Conservation (phyloP, 2,888 invertebrate genomes). For the Lysandra coridon region DNA sequence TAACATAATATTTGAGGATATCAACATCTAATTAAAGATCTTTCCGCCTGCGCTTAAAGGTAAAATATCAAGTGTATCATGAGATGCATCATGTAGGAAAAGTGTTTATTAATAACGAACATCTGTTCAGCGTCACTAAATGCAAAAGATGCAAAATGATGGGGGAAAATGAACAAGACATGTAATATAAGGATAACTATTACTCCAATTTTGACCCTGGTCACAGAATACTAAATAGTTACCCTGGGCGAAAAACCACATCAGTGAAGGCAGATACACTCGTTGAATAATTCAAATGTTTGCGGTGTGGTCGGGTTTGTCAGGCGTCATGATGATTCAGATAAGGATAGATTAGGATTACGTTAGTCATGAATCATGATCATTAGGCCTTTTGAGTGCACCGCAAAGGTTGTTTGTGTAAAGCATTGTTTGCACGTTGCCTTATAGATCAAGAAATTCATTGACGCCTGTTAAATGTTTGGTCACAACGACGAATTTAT, state of each 20-base stretch:
- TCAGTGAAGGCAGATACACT: neutral
- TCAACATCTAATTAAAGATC: neutral
- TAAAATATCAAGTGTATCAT: neutral
- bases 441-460: neutral
- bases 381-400: neutral
- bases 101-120: neutral
- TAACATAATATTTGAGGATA: neutral
- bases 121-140: neutral
- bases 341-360: constrained; percentile 10
- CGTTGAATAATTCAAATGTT: constrained; percentile 3
- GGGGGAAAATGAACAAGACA: neutral
- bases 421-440: neutral
- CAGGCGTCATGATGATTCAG: constrained; percentile 14
- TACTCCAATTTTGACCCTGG: neutral
- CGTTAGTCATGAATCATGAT: neutral
- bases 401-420: neutral
- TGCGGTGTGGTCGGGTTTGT: constrained; percentile 3
- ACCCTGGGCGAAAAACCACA: neutral
- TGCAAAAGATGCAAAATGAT: neutral
- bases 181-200: neutral
- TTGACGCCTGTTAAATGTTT: neutral
- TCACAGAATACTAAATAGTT: neutral
- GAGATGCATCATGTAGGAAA: neutral
- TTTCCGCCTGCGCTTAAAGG: neutral
- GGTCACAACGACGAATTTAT: too few species aligned